Evolutionary conservation across 2,113 vertebrate genomes (phyloP).

Genomic region (Calonectris borealis): DNA sequence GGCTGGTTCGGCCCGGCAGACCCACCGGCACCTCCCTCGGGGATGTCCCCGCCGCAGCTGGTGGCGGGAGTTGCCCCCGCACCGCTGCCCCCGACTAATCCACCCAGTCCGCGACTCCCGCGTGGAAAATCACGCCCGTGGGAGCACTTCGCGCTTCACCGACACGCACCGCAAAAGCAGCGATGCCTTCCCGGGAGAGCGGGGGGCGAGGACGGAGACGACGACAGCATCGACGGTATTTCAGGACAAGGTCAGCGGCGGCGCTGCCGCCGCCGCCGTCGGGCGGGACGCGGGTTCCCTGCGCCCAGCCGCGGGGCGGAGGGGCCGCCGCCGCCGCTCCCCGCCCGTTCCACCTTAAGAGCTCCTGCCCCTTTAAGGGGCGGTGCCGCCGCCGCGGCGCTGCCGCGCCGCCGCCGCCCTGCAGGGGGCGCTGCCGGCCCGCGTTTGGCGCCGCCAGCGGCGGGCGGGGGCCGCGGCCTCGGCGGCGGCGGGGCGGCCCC

Average conservation of each 20-base stretch:
- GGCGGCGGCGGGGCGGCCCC: too few species aligned
- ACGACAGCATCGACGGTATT: neutral
- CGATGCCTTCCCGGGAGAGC: too few species aligned
- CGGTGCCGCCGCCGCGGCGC: too few species aligned
- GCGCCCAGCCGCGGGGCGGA: neutral
- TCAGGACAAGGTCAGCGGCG: neutral
- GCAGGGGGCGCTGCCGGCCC: too few species aligned
- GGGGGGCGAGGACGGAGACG: accelerated
- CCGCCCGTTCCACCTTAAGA: slow-evolving; percentile 66
- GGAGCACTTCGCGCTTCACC: accelerated
- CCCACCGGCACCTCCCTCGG: neutral
- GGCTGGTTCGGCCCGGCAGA: neutral
- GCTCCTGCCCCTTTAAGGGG: neutral
- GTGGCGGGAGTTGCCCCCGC: too few species aligned
- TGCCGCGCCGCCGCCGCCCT: too few species aligned
- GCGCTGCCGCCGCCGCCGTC: neutral
- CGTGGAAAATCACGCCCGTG: neutral
- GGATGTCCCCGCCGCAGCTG: too few species aligned
- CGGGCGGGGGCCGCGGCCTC: too few species aligned
- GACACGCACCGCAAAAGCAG: neutral
- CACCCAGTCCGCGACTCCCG: neutral
- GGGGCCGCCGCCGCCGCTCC: neutral
- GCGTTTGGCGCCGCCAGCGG: too few species aligned
- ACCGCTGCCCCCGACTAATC: neutral
- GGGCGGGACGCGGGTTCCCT: neutral